These are phyloP conservation scores for Pterocles orientalis DNA, from an alignment of 2,113 vertebrate species.

Conservation along the genomic window DNA sequence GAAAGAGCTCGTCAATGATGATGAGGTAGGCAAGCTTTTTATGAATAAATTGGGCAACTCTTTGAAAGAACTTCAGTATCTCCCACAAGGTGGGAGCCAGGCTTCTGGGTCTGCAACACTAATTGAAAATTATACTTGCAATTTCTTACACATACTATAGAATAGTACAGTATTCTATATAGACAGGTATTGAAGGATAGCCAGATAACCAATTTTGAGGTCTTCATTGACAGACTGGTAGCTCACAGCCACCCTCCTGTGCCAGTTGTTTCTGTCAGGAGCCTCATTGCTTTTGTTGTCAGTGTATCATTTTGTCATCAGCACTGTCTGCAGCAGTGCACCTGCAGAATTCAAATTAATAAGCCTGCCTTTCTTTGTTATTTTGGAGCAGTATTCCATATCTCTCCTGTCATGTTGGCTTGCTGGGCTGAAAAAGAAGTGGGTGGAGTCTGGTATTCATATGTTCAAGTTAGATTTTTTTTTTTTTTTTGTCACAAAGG, in stretches of 20 bases:
- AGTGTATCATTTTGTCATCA: background rate
- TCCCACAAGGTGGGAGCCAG: background rate
- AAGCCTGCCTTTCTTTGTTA: background rate
- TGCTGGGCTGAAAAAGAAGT: background rate
- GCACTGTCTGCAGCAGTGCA: background rate
- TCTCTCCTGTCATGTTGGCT: background rate
- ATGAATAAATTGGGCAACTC: background rate
- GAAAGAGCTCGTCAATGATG: constrained; percentile 98
- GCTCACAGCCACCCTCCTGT: background rate
- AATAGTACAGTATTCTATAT: no score
- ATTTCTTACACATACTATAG: rapidly evolving
- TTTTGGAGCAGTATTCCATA: background rate
- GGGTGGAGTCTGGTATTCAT: background rate
- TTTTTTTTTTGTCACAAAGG: background rate
- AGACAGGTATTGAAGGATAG: background rate
- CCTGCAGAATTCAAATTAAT: background rate
- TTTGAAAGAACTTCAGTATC: background rate
- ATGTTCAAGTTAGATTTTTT: background rate
- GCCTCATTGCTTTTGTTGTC: background rate
- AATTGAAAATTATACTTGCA: background rate
- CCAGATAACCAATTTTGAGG: background rate
- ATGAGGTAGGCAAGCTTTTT: constrained; percentile 83
- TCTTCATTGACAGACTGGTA: background rate
- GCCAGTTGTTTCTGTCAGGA: background rate
- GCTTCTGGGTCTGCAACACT: background rate